These are phyloP conservation scores for Epirrita christyi DNA, from an alignment of 2,888 invertebrate genomes.

Conservation along the genomic window DNA sequence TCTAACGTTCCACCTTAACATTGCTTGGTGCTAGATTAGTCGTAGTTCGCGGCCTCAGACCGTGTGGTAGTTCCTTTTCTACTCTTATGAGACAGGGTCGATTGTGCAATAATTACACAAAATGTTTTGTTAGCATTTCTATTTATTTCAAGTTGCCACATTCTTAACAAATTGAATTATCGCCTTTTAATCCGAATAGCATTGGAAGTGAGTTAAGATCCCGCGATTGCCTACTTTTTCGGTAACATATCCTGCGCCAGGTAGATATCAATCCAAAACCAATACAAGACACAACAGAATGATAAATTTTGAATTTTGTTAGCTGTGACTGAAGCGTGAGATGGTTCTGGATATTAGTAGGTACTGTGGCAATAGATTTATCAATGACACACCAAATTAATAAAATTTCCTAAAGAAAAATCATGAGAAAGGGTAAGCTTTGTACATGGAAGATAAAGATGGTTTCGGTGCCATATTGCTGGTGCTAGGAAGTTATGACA, in stretches of 20 bases:
- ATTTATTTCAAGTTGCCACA: constrained; percentile 17
- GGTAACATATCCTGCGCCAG: constrained; percentile 43
- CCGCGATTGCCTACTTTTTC: constrained; percentile 34
- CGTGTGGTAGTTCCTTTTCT: too few species aligned
- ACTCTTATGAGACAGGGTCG: too few species aligned
- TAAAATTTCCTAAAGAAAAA: constrained; percentile 29
- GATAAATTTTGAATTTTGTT: constrained; percentile 82
- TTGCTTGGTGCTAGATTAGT: too few species aligned
- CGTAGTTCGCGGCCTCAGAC: too few species aligned
- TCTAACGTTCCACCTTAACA: too few species aligned
- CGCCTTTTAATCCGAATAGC: constrained; percentile 2
- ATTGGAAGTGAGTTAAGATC: constrained; percentile 10
- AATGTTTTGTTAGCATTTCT: not conserved
- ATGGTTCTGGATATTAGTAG: constrained; percentile 76
- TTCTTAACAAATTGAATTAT: constrained; percentile 6
- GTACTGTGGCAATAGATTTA: constrained; percentile 48
- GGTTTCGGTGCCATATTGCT: constrained; percentile 26
- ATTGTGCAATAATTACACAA: too few species aligned
- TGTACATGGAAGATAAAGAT: constrained; percentile 36
- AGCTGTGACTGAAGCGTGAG: constrained; percentile 73
- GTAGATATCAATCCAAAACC: constrained; percentile 76
- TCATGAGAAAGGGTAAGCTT: constrained; percentile 42
- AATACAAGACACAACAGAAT: constrained; percentile 85
- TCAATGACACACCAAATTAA: constrained; percentile 33
- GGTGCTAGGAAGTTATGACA: constrained; percentile 20